phyloP scores from a whole-genome alignment of 2,888 invertebrate genomes.

The Drosophila vallismaia region DNA sequence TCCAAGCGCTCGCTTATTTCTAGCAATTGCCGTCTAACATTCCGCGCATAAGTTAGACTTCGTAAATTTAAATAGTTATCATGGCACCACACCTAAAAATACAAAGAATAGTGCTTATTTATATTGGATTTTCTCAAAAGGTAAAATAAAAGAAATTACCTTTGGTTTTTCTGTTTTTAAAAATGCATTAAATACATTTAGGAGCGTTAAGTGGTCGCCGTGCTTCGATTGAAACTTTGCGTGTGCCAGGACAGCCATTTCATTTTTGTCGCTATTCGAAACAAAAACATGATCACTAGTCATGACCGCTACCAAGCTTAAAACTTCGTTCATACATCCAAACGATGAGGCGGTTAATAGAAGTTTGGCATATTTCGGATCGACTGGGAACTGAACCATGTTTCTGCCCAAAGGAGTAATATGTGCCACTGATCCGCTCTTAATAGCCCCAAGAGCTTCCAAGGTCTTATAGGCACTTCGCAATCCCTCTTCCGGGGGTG shows the following conservation, averaged over 20 bases:
- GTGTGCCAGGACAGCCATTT: conserved; percentile 89
- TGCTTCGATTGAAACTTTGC: conserved; percentile 92
- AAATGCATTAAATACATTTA: conserved; percentile 94
- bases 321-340: conserved; percentile 90
- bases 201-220: conserved; percentile 95
- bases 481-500: conserved; percentile 90
- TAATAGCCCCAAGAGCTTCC: conserved; percentile 89
- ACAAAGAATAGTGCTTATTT: too few species aligned
- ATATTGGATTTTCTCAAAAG: too few species aligned
- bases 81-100: conserved; percentile 89
- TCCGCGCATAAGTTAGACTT: conserved; percentile 91
- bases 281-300: conserved; percentile 95
- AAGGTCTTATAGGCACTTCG: conserved; percentile 85
- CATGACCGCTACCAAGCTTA: conserved; percentile 93
- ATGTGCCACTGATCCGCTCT: conserved; percentile 85
- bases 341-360: conserved; percentile 90
- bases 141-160: conserved; percentile 59
- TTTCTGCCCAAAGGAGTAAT: conserved; percentile 91
- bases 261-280: conserved; percentile 88
- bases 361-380: conserved; percentile 94
- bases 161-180: conserved; percentile 89
- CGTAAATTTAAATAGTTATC: conserved; percentile 94
- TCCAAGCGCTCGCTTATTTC: conserved; percentile 88
- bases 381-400: conserved; percentile 96
- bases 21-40: conserved; percentile 91